phyloP scores from a whole-genome alignment of 2,888 invertebrate genomes.

The Calameuta idolon region DNA sequence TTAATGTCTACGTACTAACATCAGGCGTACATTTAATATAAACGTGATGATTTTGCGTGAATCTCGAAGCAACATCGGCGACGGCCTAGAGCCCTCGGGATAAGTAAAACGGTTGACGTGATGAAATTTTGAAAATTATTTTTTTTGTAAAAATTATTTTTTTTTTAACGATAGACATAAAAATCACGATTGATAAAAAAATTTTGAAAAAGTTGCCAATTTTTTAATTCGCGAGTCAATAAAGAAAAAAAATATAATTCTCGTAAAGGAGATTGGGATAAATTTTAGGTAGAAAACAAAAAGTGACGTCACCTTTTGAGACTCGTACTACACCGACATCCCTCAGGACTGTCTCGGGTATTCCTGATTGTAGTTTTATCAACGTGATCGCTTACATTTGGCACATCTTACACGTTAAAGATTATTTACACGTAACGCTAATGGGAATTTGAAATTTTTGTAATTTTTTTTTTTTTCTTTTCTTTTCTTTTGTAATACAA shows the following conservation, averaged over 20 bases:
- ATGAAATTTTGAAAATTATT: background rate
- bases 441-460: background rate
- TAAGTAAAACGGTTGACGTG: too few relatives aligned
- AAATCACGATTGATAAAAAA: background rate
- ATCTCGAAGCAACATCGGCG: too few relatives aligned
- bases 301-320: background rate
- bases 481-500: background rate
- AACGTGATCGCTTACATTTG: background rate
- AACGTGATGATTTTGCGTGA: too few relatives aligned
- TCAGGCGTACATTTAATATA: background rate
- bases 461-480: too few relatives aligned
- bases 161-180: conserved; percentile 1
- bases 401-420: background rate
- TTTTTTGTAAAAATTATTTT: background rate
- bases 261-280: background rate
- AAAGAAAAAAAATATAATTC: too few relatives aligned
- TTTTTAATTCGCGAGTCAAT: background rate
- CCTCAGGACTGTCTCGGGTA: background rate
- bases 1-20: background rate
- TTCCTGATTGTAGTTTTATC: background rate
- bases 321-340: background rate
- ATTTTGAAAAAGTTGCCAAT: background rate
- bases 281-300: background rate
- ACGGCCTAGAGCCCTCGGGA: too few relatives aligned
- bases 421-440: background rate